Percentiles rank a stretch among this genome's conserved stretches.
Conservation (phyloP, 1,140 invertebrate genomes). For the Melanaphis sacchari region DNA sequence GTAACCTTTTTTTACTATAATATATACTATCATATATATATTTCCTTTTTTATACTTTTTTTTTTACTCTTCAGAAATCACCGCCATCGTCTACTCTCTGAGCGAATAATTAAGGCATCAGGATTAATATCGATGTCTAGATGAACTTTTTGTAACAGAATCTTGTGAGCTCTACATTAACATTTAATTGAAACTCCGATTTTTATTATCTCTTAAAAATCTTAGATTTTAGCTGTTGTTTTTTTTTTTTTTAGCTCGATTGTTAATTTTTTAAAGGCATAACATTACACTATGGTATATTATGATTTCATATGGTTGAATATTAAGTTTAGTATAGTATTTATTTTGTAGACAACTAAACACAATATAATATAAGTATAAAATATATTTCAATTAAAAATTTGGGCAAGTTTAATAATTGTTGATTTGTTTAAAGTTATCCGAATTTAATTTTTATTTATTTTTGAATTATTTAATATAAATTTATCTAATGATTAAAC, state of each 20-base stretch:
- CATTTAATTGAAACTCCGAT: not conserved
- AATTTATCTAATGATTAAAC: not conserved
- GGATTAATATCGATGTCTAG: not conserved
- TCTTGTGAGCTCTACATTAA: not conserved
- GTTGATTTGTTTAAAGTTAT: not conserved
- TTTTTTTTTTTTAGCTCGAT: not conserved
- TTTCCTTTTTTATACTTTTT: not conserved
- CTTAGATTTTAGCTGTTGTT: not conserved
- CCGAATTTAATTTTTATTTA: no score
- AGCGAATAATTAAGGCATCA: slow-evolving; percentile 29
- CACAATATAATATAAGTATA: not conserved
- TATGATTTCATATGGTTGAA: not conserved
- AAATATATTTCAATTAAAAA: not conserved
- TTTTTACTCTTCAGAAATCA: not conserved
- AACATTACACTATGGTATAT: not conserved
- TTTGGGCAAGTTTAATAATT: not conserved
- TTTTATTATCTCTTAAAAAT: not conserved
- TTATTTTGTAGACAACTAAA: no score
- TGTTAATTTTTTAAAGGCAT: not conserved
- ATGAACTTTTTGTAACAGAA: not conserved
- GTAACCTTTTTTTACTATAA: not conserved
- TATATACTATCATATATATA: not conserved
- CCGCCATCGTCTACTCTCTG: not conserved
- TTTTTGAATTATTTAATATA: no score
- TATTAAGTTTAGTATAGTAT: not conserved